Percentiles rank a stretch among this genome's conserved stretches.
These are phyloP conservation scores for Clavelina lepadiformis DNA, from an alignment of 23 tunicate species.

Conservation along the genomic window DNA sequence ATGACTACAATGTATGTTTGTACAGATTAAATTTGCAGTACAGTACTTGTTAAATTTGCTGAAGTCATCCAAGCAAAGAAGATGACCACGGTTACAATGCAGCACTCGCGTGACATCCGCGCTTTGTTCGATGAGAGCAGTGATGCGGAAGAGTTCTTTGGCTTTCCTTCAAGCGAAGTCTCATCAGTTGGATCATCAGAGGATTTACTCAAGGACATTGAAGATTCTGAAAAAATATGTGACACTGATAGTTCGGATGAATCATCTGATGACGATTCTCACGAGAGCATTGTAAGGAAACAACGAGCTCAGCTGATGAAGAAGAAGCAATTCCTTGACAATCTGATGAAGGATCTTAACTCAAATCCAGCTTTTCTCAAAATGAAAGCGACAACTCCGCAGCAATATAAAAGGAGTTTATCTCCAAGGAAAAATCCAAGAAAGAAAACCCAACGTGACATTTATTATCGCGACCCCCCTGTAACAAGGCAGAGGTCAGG, in stretches of 20 bases:
- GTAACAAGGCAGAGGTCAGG: slow-evolving; percentile 52
- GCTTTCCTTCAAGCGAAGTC: too few species aligned
- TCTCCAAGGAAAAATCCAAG: neutral
- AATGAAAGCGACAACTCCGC: slow-evolving; percentile 47
- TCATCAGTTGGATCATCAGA: too few species aligned
- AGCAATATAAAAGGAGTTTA: neutral
- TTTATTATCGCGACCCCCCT: slow-evolving; percentile 26
- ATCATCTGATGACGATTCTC: slow-evolving; percentile 41
- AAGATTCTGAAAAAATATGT: too few species aligned
- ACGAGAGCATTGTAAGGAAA: slow-evolving; percentile 4
- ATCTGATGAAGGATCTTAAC: slow-evolving; percentile 50
- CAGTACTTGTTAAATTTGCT: too few species aligned
- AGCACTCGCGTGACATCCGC: too few species aligned
- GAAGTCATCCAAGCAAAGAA: too few species aligned
- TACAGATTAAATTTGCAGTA: too few species aligned
- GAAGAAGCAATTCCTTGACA: slow-evolving; percentile 32
- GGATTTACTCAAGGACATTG: too few species aligned
- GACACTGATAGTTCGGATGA: slow-evolving; percentile 24
- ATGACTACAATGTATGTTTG: too few species aligned
- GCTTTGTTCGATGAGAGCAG: too few species aligned
- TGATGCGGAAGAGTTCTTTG: too few species aligned
- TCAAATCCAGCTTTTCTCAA: slow-evolving; percentile 37
- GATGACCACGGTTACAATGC: too few species aligned
- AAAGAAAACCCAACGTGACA: neutral
- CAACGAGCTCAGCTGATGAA: slow-evolving; percentile 19